A percentile compares a stretch with the other conserved stretches of the same genome.
These are phyloP conservation scores for Hirtodrosophila duncani DNA, from an alignment of 2,888 invertebrate genomes.

Conservation along the genomic window DNA sequence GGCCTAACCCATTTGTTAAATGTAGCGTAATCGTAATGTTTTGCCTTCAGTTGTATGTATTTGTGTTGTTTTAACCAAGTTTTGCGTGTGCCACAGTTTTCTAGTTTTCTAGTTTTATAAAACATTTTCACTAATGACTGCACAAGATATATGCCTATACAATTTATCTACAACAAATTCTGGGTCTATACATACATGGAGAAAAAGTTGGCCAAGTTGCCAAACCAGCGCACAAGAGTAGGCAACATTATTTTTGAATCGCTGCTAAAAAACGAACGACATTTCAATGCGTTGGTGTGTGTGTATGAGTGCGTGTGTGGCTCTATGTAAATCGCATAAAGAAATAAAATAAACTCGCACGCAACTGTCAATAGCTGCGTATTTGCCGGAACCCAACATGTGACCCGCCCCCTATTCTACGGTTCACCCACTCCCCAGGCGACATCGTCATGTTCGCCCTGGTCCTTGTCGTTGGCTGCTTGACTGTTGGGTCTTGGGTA, in stretches of 20 bases:
- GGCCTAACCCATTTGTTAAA: slow-evolving; percentile 65
- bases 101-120: slow-evolving; percentile 53
- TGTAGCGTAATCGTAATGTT: slow-evolving; percentile 61
- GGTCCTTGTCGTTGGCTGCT: slow-evolving; percentile 40
- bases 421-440: slow-evolving; percentile 1
- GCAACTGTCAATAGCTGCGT: slow-evolving; percentile 65
- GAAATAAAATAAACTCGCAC: slow-evolving; percentile 67
- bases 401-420: slow-evolving; percentile 5
- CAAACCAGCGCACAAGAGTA: neutral
- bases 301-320: slow-evolving; percentile 11
- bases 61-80: slow-evolving; percentile 31
- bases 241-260: slow-evolving; percentile 19
- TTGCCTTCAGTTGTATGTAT: slow-evolving; percentile 50
- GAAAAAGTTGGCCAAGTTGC: too few relatives aligned
- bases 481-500: slow-evolving; percentile 71
- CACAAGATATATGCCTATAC: slow-evolving; percentile 33
- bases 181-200: too few relatives aligned
- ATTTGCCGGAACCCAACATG: slow-evolving; percentile 47
- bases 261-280: slow-evolving; percentile 38
- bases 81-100: slow-evolving; percentile 28
- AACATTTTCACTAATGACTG: slow-evolving; percentile 64
- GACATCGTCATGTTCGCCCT: neutral
- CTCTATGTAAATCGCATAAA: slow-evolving; percentile 39
- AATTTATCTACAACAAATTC: slow-evolving; percentile 5
- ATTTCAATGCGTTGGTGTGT: slow-evolving; percentile 45